phyloP scores from a whole-genome alignment of 35 echinoderm and acorn worm genomes.

The Anneissia japonica region DNA sequence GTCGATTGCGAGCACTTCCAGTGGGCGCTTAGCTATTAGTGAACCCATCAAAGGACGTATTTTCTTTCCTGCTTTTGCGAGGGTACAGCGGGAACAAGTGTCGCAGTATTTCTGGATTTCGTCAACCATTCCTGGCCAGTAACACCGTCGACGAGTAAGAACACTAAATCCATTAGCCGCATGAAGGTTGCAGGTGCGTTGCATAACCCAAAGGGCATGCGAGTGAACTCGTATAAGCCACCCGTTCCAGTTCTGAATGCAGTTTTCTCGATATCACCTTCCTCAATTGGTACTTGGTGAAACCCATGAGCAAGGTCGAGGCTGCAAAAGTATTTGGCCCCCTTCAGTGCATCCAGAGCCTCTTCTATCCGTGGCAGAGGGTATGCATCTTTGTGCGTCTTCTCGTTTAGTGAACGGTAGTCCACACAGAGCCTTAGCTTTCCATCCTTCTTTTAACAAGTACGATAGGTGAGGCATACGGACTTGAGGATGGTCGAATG shows the following conservation, averaged over 20 bases:
- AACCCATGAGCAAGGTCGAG: not conserved
- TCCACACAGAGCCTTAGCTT: not conserved
- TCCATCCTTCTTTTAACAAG: not conserved
- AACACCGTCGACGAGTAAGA: constrained; percentile 5
- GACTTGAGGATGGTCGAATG: constrained; percentile 47
- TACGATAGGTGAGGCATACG: constrained; percentile 64
- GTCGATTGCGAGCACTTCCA: constrained; percentile 37
- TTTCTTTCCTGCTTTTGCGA: constrained; percentile 19
- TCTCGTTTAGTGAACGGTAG: constrained; percentile 52
- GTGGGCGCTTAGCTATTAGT: constrained; percentile 36
- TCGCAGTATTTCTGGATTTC: constrained; percentile 22
- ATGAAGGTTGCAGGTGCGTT: no score
- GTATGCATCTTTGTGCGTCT: constrained; percentile 28
- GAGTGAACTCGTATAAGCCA: not conserved
- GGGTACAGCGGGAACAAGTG: constrained; percentile 26
- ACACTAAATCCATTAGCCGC: no score
- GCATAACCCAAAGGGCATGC: not conserved
- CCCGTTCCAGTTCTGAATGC: not conserved
- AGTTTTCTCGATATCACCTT: not conserved
- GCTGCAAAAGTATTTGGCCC: constrained; percentile 35
- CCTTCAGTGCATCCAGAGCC: constrained; percentile 18
- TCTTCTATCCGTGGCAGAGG: not conserved
- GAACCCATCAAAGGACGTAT: constrained; percentile 23
- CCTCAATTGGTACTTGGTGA: not conserved
- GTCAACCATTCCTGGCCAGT: constrained; percentile 41